phyloP scores from a whole-genome alignment of 2,797 vertebrate genomes.

The Zenarchopterus dispar region DNA sequence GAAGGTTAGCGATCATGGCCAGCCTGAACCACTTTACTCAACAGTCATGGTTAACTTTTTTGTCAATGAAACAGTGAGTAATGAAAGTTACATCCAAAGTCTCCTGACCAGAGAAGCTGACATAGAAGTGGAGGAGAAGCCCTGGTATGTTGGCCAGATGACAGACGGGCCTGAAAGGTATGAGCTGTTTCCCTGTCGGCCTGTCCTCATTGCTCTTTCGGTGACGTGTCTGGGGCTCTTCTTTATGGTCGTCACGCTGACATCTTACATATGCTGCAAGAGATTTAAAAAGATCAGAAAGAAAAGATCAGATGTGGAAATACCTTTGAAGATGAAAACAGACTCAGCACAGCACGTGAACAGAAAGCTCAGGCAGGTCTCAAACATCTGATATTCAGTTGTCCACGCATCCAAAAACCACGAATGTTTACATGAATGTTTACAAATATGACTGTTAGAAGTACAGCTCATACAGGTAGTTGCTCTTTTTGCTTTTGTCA shows the following conservation, averaged over 20 bases:
- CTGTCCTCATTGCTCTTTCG: conserved; percentile 89
- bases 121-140: conserved; percentile 90
- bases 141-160: conserved; percentile 78
- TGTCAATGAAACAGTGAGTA: conserved; percentile 97
- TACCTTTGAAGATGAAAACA: conserved; percentile 91
- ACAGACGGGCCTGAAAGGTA: conserved; percentile 83
- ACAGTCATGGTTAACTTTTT: conserved; percentile 97
- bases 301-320: conserved; percentile 88
- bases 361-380: conserved; percentile 91
- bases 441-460: conserved; percentile 69
- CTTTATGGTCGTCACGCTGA: conserved; percentile 87
- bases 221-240: conserved; percentile 89
- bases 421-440: conserved; percentile 75
- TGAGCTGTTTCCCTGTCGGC: conserved; percentile 87
- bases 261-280: conserved; percentile 90
- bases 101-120: conserved; percentile 90
- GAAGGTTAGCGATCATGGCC: conserved; percentile 96
- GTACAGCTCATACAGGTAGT: conserved; percentile 39
- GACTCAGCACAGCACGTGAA: conserved; percentile 84
- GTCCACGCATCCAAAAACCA: conserved; percentile 30
- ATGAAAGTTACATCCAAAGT: conserved; percentile 96
- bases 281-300: conserved; percentile 86
- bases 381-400: conserved; percentile 87
- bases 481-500: conserved; percentile 49
- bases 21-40: conserved; percentile 93